Evolutionary conservation across 2,113 vertebrate species (phyloP), one percentile per base, ranked within the genome.

Genomic region (Amphiprion percula): DNA sequence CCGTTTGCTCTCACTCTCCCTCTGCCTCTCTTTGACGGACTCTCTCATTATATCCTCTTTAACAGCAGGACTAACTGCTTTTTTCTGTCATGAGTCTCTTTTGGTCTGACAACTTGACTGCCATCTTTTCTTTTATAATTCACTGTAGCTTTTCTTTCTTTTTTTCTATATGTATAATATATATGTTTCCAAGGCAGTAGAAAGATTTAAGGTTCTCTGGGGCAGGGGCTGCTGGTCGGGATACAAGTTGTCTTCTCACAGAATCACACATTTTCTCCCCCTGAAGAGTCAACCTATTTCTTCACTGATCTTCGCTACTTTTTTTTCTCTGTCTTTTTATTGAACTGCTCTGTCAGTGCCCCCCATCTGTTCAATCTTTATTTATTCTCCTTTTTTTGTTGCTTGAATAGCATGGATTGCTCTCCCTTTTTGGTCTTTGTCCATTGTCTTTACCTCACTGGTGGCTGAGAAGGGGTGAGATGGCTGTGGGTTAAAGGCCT

Each of bases 241-340:
- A 80, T 71, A 54, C 37, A 80, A 63, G 53, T 68, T 68, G 61
- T 80, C 14, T 10, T 65, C 55, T 77, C 12, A 47, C 71, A 71
- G 60, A 87, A 66, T 83, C 75, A 58, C 17, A 78, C 10, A 67
- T 60, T 50, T 73, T 79, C 67, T 61, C 61, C 39, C 77, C 62
- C 84, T 74, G 14, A 79, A 50, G 26, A 81, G 68, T 86, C 68
- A 84, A 61, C 77, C 66, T 79, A 75, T 84, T 84, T 88, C 53
- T 85, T n/a, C 7, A 19, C 70, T 53, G 63, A 77, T 82, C 56
- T 83, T 54, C 56, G 60, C 83, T 63, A 37, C 21, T 64, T 30
- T 69, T 79, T 23, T 84, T 68, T 30, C 55, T 53, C 49, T 46
- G 5, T 24, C 52, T 77, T 37, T 81, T 54, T 23, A 54, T 68